phyloP scores from a whole-genome alignment of 2,888 invertebrate genomes.

The Gnatocerus cornutus region DNA sequence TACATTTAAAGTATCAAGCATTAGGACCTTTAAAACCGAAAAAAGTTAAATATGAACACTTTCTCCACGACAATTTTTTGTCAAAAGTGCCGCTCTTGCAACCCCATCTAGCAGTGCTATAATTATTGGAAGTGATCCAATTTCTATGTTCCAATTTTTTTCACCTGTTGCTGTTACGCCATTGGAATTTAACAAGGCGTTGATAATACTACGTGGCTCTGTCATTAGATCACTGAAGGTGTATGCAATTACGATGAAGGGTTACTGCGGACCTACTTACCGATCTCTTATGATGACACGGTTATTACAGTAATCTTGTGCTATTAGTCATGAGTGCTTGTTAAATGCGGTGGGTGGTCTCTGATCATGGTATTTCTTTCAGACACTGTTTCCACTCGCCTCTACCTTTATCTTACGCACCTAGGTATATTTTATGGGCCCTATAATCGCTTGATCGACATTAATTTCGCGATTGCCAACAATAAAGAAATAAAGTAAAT shows the following conservation, averaged over 20 bases:
- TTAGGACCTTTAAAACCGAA: too few species aligned
- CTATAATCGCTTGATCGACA: constrained; percentile 29
- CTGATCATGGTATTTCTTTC: constrained; percentile 37
- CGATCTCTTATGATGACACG: constrained; percentile 63
- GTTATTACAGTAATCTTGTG: constrained; percentile 67
- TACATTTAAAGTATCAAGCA: too few species aligned
- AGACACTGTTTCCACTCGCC: constrained; percentile 32
- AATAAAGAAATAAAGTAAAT: constrained; percentile 18
- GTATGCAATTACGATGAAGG: constrained; percentile 66
- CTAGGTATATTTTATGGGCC: constrained; percentile 28
- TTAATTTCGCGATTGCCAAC: constrained; percentile 19
- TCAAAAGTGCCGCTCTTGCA: too few species aligned
- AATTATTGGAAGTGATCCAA: not conserved
- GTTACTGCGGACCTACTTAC: constrained; percentile 61
- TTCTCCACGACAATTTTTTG: too few species aligned
- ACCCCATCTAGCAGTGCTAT: too few species aligned
- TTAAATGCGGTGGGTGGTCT: constrained; percentile 66
- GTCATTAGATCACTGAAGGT: constrained; percentile 65
- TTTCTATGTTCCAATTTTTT: not conserved
- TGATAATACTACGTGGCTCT: constrained; percentile 61
- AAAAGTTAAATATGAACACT: too few species aligned
- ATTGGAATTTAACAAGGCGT: constrained; percentile 63
- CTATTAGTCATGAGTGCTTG: constrained; percentile 67
- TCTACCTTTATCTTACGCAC: constrained; percentile 36
- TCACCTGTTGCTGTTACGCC: constrained; percentile 50